Conservation (phyloP, 2,888 invertebrate genomes). For the Cosmia pyralina region DNA sequence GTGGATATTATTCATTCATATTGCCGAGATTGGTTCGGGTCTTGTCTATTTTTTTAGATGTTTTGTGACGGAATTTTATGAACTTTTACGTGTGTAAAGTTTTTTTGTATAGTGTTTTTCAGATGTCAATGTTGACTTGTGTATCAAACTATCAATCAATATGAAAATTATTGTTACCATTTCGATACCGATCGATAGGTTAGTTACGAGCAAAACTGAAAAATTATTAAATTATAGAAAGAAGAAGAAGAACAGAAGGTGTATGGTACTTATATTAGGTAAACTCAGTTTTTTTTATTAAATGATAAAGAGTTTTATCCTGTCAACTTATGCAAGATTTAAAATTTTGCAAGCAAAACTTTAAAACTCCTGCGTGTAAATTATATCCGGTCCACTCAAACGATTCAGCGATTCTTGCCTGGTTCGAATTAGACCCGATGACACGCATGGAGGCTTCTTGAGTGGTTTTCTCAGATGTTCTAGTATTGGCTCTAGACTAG, state of each 20-base stretch:
- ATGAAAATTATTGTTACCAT: not conserved
- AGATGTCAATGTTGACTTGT: not conserved
- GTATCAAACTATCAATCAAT: not conserved
- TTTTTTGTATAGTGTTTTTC: not conserved
- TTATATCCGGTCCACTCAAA: not conserved
- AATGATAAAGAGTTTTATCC: not conserved
- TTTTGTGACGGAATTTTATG: not conserved
- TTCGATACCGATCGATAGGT: not conserved
- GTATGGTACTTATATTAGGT: not conserved
- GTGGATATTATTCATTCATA: conserved; percentile 51
- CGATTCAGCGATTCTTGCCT: conserved; percentile 4
- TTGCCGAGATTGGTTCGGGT: conserved; percentile 37
- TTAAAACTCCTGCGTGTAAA: not conserved
- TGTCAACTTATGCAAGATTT: too few relatives aligned
- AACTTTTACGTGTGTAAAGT: not conserved
- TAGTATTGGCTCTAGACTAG: too few relatives aligned
- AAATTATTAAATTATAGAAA: not conserved
- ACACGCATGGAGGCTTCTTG: conserved; percentile 2
- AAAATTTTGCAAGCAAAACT: not conserved
- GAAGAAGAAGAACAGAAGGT: too few relatives aligned
- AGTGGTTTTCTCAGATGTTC: conserved; percentile 2
- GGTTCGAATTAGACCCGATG: conserved; percentile 12
- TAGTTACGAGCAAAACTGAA: not conserved
- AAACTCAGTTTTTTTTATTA: not conserved
- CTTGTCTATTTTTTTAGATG: conserved; percentile 27